A percentile compares a stretch with the other conserved stretches of the same genome.
phyloP scores from a whole-genome alignment of 2,888 invertebrate genomes.

The Aquatica leii region DNA sequence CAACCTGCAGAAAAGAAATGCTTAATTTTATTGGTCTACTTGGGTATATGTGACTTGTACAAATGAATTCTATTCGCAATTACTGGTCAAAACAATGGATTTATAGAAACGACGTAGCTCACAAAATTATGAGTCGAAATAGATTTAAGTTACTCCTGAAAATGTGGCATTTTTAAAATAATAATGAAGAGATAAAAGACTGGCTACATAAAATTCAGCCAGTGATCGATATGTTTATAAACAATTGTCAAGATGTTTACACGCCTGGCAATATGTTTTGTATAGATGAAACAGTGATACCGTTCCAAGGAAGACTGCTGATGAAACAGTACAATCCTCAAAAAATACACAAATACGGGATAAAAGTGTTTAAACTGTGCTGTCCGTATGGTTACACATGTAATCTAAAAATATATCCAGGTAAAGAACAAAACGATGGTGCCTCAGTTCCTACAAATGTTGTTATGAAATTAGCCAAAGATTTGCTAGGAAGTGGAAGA shows the following conservation, averaged over 20 bases:
- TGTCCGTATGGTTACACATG: background rate
- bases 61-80: conserved; percentile 25
- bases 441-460: background rate
- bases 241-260: too few relatives aligned
- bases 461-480: background rate
- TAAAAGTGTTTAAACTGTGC: conserved; percentile 47
- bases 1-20: conserved; percentile 32
- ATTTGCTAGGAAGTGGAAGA: background rate
- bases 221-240: too few relatives aligned
- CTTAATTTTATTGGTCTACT: too few relatives aligned
- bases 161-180: conserved; percentile 45
- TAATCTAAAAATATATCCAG: background rate
- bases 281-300: conserved; percentile 46
- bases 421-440: background rate
- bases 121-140: too few relatives aligned
- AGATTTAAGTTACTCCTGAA: conserved; percentile 33
- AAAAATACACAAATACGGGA: conserved; percentile 46
- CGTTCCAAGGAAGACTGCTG: conserved; percentile 44
- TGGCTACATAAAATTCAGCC: too few relatives aligned
- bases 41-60: conserved; percentile 34
- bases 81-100: conserved; percentile 40
- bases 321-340: conserved; percentile 45
- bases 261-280: conserved; percentile 42
- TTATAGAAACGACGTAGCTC: conserved; percentile 33
- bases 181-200: too few relatives aligned